Percentiles rank a stretch among this genome's conserved stretches.
phyloP scores from a whole-genome alignment of 2,888 invertebrate genomes.

The Eristalinus sepulchralis region DNA sequence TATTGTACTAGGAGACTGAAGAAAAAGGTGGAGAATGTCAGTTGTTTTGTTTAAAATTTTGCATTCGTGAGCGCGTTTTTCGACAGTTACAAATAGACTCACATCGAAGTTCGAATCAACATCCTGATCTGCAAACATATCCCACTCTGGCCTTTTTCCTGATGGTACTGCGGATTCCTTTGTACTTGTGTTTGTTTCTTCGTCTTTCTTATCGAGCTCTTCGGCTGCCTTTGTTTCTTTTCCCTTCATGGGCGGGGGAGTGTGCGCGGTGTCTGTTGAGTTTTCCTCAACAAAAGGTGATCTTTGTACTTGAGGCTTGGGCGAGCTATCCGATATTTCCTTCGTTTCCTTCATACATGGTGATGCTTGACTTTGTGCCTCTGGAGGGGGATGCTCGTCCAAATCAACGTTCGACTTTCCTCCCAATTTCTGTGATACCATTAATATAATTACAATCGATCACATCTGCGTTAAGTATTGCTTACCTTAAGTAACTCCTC shows the following conservation, averaged over 20 bases:
- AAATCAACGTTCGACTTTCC: constrained; percentile 21
- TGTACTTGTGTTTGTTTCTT: constrained; percentile 45
- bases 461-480: constrained; percentile 77
- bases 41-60: not conserved
- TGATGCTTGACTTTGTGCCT: constrained; percentile 36
- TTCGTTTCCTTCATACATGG: constrained; percentile 21
- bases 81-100: constrained; percentile 80
- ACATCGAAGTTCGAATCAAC: constrained; percentile 88
- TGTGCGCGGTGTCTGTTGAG: constrained; percentile 68
- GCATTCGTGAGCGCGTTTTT: not conserved
- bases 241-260: constrained; percentile 56
- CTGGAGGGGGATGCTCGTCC: not conserved
- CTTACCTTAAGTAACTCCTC: constrained; percentile 92
- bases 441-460: constrained; percentile 13
- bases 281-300: constrained; percentile 47
- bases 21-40: constrained; percentile 3
- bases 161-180: constrained; percentile 66
- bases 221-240: not conserved
- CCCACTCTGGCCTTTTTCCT: constrained; percentile 87
- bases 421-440: constrained; percentile 74
- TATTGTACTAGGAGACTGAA: constrained; percentile 86
- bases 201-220: constrained; percentile 12
- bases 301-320: constrained; percentile 21
- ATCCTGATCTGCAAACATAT: constrained; percentile 96
- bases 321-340: constrained; percentile 18